Base-by-base conservation (phyloP, 2,797 vertebrate genomes). In the Macropodus opercularis region DNA sequence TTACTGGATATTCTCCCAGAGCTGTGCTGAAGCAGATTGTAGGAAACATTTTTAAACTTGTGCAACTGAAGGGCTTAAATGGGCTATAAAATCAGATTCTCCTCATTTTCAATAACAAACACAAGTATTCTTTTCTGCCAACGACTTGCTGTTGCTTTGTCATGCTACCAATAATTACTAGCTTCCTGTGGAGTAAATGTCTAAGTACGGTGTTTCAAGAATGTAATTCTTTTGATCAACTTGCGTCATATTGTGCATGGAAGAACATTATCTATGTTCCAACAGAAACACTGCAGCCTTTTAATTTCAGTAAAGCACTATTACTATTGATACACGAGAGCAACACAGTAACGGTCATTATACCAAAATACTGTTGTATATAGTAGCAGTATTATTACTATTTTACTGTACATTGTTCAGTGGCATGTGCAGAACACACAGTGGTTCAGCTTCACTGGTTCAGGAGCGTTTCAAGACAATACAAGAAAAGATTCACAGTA, bases 11-110 rank as follows among this genome's bases (percentile, higher is more conserved):
- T 77, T 84, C 62, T 87, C 81, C 84, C 80, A 81, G 78, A 64
- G 70, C 83, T 79, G 75, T 85, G 87, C 79, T 89, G 81, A 93
- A 87, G 75, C 72, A 79, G 82, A 91, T 88, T 88, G 77, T 66
- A 92, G 88, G 89, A 93, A 91, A 90, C 89, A 87, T 53, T 69
- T 82, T 79, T 75, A 85, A 90, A 85, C 82, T 41, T 71, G 72
- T 79, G 72, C 68, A 78, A 80, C 77, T 76, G 49, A 81, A 85
- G 78, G 46, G 52, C 84, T 91, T 88, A 87, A 91, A 91, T 86
- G 60, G 83, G 83, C 71, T 90, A 89, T 90, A 88, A 91, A 92
- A 90, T 87, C 76, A 27, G 64, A 86, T 86, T 85, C 76, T 77
- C 57, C 63, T 72, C 52, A 17, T 86, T 83, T 82, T 66, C 49